phyloP scores from a whole-genome alignment of 2,113 vertebrate genomes.

The Laticauda laticaudata region DNA sequence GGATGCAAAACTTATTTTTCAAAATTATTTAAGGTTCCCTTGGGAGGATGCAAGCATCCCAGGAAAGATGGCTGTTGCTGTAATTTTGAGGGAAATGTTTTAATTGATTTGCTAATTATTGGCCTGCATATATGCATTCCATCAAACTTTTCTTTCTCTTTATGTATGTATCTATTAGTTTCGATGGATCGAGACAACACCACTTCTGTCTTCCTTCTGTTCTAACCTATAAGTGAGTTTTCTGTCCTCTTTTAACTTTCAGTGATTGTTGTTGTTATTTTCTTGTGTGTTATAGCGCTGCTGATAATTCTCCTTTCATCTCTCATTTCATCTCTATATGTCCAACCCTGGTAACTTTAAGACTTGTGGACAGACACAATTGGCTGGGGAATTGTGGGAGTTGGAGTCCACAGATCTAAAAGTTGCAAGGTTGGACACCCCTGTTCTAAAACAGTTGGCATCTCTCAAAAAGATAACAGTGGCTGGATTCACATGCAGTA shows the following conservation, averaged over 20 bases:
- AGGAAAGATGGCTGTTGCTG: not conserved
- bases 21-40: not conserved
- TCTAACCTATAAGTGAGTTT: slow-evolving; percentile 78
- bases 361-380: rapidly evolving
- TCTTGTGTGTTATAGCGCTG: not conserved
- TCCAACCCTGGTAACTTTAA: not conserved
- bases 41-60: not conserved
- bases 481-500: not conserved
- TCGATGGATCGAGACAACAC: slow-evolving; percentile 76
- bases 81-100: not conserved
- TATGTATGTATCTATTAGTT: slow-evolving; percentile 59
- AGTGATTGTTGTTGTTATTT: not conserved
- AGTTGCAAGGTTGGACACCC: not conserved
- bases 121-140: not conserved
- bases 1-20: not conserved
- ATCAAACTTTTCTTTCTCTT: slow-evolving; percentile 20
- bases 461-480: not conserved
- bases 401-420: not conserved
- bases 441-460: not conserved
- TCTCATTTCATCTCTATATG: too few species aligned
- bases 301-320: not conserved
- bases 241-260: not conserved
- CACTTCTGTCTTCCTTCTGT: slow-evolving; percentile 65
- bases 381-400: not conserved
- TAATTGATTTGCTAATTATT: not conserved